Evolutionary conservation across 2,113 vertebrate genomes (phyloP).

Genomic region (Cephalopterus ornatus): DNA sequence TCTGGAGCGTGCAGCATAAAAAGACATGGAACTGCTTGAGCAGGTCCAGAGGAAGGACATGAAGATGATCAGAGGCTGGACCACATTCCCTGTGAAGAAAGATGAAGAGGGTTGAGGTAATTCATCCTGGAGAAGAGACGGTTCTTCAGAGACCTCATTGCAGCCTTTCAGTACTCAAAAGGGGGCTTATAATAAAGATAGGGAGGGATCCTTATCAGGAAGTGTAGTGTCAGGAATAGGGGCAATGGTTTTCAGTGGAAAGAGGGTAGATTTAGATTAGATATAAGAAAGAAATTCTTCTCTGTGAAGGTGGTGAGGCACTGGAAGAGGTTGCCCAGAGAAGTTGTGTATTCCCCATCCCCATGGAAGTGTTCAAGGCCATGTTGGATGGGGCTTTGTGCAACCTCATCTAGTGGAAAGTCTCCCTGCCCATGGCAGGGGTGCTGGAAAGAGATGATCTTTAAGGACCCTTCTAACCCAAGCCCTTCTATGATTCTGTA

Average conservation of each 20-base stretch:
- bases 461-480: background rate
- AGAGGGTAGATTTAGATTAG: background rate
- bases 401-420: background rate
- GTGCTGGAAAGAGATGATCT: accelerated
- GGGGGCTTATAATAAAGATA: accelerated
- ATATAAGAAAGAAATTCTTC: background rate
- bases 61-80: background rate
- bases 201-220: background rate
- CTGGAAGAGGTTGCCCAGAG: background rate
- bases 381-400: background rate
- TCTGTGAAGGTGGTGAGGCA: background rate
- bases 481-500: background rate
- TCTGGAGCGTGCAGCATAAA: background rate
- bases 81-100: background rate
- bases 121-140: background rate
- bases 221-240: background rate
- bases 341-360: accelerated
- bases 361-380: background rate
- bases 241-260: background rate
- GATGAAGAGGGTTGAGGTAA: background rate
- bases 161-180: background rate
- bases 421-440: no score
- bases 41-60: background rate
- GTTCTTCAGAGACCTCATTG: no score
- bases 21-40: background rate